A percentile compares a stretch with the other conserved stretches of the same genome.
Conservation (phyloP, 2,113 vertebrate genomes). For the Cacatua alba region DNA sequence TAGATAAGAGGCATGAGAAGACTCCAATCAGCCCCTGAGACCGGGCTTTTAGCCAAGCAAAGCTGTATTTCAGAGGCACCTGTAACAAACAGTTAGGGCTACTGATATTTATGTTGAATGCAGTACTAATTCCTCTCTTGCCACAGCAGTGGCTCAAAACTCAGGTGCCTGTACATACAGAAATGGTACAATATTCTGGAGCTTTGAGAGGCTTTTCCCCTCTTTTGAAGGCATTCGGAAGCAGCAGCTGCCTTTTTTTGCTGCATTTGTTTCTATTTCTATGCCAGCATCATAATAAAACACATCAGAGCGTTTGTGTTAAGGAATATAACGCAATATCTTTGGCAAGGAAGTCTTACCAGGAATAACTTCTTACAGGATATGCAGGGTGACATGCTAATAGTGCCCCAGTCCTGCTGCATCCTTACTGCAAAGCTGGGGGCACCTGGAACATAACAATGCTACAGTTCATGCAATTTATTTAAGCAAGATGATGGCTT, state of each 20-base stretch:
- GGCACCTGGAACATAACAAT: background rate
- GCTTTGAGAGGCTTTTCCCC: background rate
- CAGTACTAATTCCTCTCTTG: background rate
- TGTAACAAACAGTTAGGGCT: background rate
- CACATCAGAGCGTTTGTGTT: background rate
- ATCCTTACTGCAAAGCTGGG: background rate
- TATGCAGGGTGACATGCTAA: background rate
- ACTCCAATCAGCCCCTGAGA: background rate
- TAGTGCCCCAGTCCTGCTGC: background rate
- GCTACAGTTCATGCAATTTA: background rate
- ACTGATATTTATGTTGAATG: background rate
- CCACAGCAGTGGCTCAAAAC: background rate
- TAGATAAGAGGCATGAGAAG: background rate
- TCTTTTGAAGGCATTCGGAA: background rate
- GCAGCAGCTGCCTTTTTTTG: background rate
- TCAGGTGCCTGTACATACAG: background rate
- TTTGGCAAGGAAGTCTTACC: background rate
- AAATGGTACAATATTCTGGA: background rate
- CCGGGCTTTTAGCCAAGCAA: background rate
- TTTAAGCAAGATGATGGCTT: background rate
- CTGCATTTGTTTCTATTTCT: background rate
- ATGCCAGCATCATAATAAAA: background rate
- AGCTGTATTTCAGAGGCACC: slow-evolving; percentile 14
- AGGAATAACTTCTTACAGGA: background rate
- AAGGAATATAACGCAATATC: background rate